A percentile compares a stretch with the other conserved stretches of the same genome.
Conservation (phyloP, 2,888 invertebrate species). For the Lydus trimaculatus region DNA sequence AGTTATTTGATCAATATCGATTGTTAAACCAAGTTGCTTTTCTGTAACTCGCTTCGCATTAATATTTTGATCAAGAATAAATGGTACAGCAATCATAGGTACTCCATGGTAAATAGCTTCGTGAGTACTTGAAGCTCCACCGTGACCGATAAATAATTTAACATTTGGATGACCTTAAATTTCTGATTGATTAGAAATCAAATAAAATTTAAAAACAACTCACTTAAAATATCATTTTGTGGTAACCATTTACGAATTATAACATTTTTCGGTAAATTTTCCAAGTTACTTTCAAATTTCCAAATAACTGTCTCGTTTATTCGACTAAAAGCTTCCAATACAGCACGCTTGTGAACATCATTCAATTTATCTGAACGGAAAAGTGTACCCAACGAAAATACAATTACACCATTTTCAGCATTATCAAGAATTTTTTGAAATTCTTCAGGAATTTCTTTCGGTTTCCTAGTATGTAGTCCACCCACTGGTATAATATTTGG, state of each 20-base stretch:
- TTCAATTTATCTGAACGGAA: conserved; percentile 49
- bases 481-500: conserved; percentile 56
- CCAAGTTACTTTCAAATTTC: conserved; percentile 55
- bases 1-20: conserved; percentile 39
- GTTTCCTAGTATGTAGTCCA: conserved; percentile 50
- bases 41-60: conserved; percentile 47
- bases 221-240: conserved; percentile 57
- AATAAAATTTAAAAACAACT: neutral
- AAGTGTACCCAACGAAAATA: conserved; percentile 56
- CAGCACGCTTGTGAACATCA: conserved; percentile 37
- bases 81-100: conserved; percentile 42
- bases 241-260: conserved; percentile 57
- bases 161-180: conserved; percentile 42
- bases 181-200: neutral
- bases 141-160: conserved; percentile 42
- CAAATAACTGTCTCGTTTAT: conserved; percentile 56
- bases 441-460: conserved; percentile 47
- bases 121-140: conserved; percentile 42
- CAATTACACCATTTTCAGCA: conserved; percentile 54
- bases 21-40: conserved; percentile 39
- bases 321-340: conserved; percentile 52
- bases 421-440: conserved; percentile 50
- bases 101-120: conserved; percentile 42
- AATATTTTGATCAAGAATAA: conserved; percentile 39
- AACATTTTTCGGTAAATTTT: conserved; percentile 54